Evolutionary conservation across 2,888 invertebrate species (phyloP), one percentile per base, ranked within the genome.

Genomic region (Apamea monoglypha): DNA sequence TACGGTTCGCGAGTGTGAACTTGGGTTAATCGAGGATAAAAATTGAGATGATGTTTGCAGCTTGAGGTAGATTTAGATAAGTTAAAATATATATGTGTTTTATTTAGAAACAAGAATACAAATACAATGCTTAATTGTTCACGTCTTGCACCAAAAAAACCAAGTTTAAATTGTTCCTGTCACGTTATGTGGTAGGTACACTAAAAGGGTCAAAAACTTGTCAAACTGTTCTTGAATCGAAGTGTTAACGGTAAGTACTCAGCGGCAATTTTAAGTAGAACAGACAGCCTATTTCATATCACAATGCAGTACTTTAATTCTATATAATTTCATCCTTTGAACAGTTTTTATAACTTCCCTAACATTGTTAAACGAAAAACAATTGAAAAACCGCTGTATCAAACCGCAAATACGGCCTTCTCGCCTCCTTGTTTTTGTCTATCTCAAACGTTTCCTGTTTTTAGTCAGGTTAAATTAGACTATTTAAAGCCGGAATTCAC

Each of bases 1-100:
- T 86, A 87, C 83, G 84, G 84, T 89, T 87, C 85, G 89, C 90
- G 85, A 92, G 93, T 93, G 93, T 91, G 91, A 92, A 92, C 91
- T 88, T 80, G 79, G 87, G 80, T 85, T 91, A 91, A 91, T 91
- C 84, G 83, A 68, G 75, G 56, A 73, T 84, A 81, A 82, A 78
- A 81, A 81, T 81, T 63, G 25, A 64, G 53, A 61, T 74, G 53
- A 61, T 82, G 21, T 76, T 77, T 74, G 47, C 63, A 74, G 67
- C 67, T 81, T 80, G 67, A n/a, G 25, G 29, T 66, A 16, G n/a
- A 75, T 59, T 71, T 44, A 73, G 36, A 74, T 47, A 29, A 66
- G 36, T n/a, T 8, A n/a, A 67, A 64, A 56, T 70, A 29, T 76
- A 44, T 81, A 1, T 69, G 8, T 2, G 16, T 50, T 69, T 76